Evolutionary conservation across 2,113 vertebrate genomes (phyloP), one percentile per base, ranked within the genome.

Genomic region (Isichthys henryi): DNA sequence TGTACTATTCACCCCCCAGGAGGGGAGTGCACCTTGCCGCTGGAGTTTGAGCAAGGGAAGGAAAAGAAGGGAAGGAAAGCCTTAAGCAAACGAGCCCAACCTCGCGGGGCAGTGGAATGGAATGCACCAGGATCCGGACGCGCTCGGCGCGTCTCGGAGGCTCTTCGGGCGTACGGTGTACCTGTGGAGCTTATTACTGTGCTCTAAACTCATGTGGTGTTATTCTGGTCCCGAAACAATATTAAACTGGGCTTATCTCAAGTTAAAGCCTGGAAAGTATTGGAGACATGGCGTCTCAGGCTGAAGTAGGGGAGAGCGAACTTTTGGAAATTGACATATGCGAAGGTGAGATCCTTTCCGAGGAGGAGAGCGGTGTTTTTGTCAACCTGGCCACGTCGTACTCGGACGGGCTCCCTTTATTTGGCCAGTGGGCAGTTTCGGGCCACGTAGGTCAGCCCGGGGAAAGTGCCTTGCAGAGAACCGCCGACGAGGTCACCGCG

Each of bases 291-390:
- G 93, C 95, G 90, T 93, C 93, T 45, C 87, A 66, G 46, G 89
- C 91, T 35, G 58, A 92, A 45, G 8, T 92, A 19, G 86, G 70
- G 88, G 89, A 92, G 52, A 87, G 50, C 0, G 94, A 96, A 93
- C 94, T 96, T 92, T 93, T 93, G 87, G 94, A 95, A 93, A 93
- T 95, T 90, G 95, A 95, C 94, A 95, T 96, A 93, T 94, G 95
- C 53, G 94, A 93, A 90, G 90, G 49, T 1, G 92, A 91, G 21
- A 83, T 89, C 53, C 92, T 89, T 3, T 94, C 93, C 2, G 91
- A 93, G 27, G 94, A 93, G 31, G 94, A 96, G 89, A 95, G 94
- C 91, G 95, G 94, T 35, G 93, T 94, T 6, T 94, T 92, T 7
- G 88, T 91, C 1, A 92, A 92, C 93, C 93, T 93, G 3, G 49